phyloP scores from a whole-genome alignment of 2,888 invertebrate genomes.

The Trimorus sp. region DNA sequence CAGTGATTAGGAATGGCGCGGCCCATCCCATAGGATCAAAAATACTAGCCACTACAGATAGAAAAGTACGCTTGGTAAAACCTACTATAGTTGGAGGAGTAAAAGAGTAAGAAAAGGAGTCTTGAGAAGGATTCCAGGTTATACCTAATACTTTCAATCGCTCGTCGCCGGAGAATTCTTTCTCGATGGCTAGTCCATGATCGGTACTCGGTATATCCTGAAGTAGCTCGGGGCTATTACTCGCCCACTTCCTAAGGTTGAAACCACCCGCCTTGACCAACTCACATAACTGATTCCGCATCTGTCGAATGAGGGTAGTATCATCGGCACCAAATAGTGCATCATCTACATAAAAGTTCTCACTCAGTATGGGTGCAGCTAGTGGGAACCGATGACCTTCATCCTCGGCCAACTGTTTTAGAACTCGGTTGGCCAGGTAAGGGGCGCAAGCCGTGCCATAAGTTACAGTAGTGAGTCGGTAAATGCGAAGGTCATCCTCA shows the following conservation, averaged over 20 bases:
- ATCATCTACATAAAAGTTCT: conserved; percentile 9
- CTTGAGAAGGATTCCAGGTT: background rate
- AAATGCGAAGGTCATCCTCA: too few relatives aligned
- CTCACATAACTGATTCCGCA: background rate
- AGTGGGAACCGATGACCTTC: background rate
- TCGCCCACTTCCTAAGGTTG: background rate
- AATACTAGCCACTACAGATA: background rate
- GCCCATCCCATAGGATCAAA: conserved; percentile 11
- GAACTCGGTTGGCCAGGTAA: background rate
- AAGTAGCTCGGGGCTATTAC: background rate
- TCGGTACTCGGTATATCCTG: background rate
- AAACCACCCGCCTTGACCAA: conserved; percentile 5
- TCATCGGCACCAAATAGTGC: conserved; percentile 5
- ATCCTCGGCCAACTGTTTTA: conserved; percentile 1
- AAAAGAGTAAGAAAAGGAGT: background rate
- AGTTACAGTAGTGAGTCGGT: background rate
- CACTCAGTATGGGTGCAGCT: background rate
- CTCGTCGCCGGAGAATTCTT: background rate
- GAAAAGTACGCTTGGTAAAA: background rate
- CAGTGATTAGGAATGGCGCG: background rate
- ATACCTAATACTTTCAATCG: background rate
- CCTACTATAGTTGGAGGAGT: background rate
- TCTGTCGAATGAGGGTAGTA: background rate
- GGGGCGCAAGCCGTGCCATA: background rate
- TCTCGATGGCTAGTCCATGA: background rate